Base-by-base conservation (phyloP, 2,797 vertebrate species). In the Pangasius mekongensis region DNA sequence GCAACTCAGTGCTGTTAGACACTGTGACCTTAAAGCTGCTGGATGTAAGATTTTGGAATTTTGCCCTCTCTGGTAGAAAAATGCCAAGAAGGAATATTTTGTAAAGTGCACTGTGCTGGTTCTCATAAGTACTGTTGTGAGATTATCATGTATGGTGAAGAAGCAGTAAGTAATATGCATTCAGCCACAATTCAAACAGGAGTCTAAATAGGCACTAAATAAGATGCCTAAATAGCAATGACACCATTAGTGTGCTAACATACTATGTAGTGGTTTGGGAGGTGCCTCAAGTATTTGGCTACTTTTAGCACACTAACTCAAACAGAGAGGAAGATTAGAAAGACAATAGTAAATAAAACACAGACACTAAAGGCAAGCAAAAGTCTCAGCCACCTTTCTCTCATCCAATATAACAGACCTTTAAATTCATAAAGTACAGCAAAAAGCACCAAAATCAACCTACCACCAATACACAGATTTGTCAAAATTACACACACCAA, bases 1-100 rank as follows among this genome's bases (percentile, higher is more conserved):
- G 60, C 62, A 87, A 78, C 86, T 78, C 85, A 77, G 69, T 74
- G 84, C 88, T 67, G 60, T 83, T 62, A 73, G 78, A 86, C 67
- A 86, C 33, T 84, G 52, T 89, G 88, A 89, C 88, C 88, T 89
- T 89, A 89, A 85, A 89, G 82, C 64, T 76, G 83, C 47, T 84
- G 83, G 83, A 69, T 84, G 47, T 33, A 67, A 3, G 64, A 47
- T 83, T 83, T 80, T 80, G 18, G 52, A 47, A 83, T 83, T 83
- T 69, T 0, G 30, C 83, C 64, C n/a, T 84, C n/a, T 84, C 18
- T 84, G 62, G 43, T 49, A 83, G 24, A 52, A 64, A 84, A 67
- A 24, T 52, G n/a, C 47, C 43, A 69, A 67, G n/a, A 11, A 84
- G 30, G 43, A 69, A 84, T 54, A 69, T 54, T 69, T 54, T 69